These are phyloP conservation scores for Smithornis capensis DNA, from an alignment of 2,113 vertebrate genomes.

Conservation along the genomic window DNA sequence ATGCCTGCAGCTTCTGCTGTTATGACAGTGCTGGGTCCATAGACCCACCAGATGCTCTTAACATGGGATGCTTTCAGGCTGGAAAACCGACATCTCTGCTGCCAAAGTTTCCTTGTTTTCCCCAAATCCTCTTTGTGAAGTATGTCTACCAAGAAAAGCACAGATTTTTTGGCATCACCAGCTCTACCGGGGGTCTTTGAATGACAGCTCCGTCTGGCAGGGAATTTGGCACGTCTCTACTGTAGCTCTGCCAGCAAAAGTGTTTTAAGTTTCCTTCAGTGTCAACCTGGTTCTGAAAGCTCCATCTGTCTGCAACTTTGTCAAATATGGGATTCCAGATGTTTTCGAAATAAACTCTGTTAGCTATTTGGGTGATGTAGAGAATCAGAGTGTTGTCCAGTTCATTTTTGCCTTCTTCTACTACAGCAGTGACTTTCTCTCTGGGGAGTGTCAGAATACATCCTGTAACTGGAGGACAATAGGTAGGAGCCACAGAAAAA, in stretches of 20 bases:
- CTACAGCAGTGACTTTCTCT: not conserved
- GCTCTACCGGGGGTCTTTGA: not conserved
- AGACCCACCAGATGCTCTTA: not conserved
- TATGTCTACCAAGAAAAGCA: not conserved
- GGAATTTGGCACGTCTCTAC: not conserved
- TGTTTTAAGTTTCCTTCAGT: conserved; percentile 5
- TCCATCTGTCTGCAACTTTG: conserved; percentile 33
- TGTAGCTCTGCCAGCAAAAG: conserved; percentile 5
- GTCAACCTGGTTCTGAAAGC: conserved; percentile 29
- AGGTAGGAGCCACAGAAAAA: not conserved
- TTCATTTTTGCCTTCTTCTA: not conserved
- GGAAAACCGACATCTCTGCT: conserved; percentile 5
- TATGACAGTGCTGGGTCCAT: not conserved
- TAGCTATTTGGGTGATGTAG: not conserved
- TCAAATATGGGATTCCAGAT: conserved; percentile 24
- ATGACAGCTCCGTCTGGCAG: conserved; percentile 34
- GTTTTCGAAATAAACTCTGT: conserved; percentile 41
- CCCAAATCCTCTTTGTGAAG: conserved; percentile 4
- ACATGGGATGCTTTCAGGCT: not conserved
- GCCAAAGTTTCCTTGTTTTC: not conserved
- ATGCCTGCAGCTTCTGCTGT: not conserved
- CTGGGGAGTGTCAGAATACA: not conserved
- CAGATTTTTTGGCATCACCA: not conserved
- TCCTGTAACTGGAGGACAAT: not conserved
- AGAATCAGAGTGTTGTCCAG: not conserved